A percentile compares a stretch with the other conserved stretches of the same genome.
Evolutionary conservation across 2,113 vertebrate genomes (phyloP).

Genomic region (Labeo rohita): DNA sequence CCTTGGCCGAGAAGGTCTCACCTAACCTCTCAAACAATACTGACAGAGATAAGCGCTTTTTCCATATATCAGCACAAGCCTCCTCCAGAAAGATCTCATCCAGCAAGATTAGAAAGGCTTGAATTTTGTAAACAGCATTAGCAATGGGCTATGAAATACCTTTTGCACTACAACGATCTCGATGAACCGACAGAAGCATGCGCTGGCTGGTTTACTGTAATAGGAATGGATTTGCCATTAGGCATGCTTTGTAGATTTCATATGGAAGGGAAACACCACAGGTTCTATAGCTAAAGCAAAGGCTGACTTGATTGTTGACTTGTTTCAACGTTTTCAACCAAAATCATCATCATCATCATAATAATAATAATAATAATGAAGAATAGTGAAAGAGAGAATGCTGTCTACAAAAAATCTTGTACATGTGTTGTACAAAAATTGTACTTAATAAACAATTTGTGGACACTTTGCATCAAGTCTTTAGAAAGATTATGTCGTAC

Average conservation of each 20-base stretch:
- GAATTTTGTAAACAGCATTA: constrained; percentile 36
- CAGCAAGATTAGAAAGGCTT: constrained; percentile 23
- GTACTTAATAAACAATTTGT: background rate
- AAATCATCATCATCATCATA: background rate
- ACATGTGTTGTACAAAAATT: background rate
- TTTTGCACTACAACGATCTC: background rate
- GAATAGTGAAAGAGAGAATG: background rate
- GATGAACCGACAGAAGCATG: background rate
- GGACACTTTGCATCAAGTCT: background rate
- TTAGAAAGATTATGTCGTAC: background rate
- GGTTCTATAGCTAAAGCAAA: background rate
- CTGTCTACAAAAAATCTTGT: background rate
- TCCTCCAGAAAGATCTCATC: constrained; percentile 29
- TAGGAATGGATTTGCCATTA: constrained; percentile 14
- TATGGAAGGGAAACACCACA: background rate
- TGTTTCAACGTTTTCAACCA: background rate
- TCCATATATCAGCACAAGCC: constrained; percentile 18
- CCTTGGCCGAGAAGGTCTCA: constrained; percentile 19
- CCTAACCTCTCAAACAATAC: background rate
- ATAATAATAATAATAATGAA: background rate
- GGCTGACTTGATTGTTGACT: background rate
- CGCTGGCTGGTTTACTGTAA: background rate
- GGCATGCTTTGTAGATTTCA: background rate
- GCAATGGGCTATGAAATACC: background rate
- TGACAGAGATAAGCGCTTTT: background rate